Base-by-base conservation (phyloP, 2,113 vertebrate genomes). In the Himantopus leucocephalus region DNA sequence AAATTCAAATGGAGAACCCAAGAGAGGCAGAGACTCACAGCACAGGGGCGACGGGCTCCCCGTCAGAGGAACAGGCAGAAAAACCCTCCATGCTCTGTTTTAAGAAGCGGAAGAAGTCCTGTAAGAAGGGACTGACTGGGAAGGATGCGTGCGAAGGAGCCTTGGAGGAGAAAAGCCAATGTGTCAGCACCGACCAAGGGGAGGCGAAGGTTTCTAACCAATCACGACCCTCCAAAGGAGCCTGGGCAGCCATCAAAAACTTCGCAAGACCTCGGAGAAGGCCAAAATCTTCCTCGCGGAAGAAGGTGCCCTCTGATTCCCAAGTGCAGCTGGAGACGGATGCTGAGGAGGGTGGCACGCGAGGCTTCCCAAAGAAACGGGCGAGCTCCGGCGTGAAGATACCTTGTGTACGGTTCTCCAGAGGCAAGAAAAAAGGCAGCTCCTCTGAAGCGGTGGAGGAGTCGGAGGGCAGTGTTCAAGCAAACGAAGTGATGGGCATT, bases 51-150 rank as follows among this genome's bases (percentile, higher is more conserved):
- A 60, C 52, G 0, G 82, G 95, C 62, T 93, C 93, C 72, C 88
- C 82, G 0, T n/a, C 84, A 1, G 95, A 98, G 45, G 96, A 95
- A 34, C 93, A 80, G 59, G 82, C 95, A 23, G 89, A 94, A 70
- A 98, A 97, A 55, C 90, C 96, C 62, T 95, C 98, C 11, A 90
- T 96, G 67, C 97, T 98, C 30, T 98, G 98, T 83, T 98, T 98
- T 70, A 98, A 98, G 94, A 98, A 97, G 96, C 96, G 97, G 66
- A 98, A 98, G 96, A 98, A 98, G 85, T 22, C 95, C 53, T 83
- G 56, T 76, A 97, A 92, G 85, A 96, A 97, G 74, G 80, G 27
- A 8, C 47, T 19, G 47, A 63, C 94, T 5, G 12, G 50, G 27
- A 95, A 82, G 53, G 94, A 95, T 14, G 77, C 6, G 0, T 32